Conservation (phyloP, 2,888 invertebrate genomes). For the Eupithecia tripunctaria region DNA sequence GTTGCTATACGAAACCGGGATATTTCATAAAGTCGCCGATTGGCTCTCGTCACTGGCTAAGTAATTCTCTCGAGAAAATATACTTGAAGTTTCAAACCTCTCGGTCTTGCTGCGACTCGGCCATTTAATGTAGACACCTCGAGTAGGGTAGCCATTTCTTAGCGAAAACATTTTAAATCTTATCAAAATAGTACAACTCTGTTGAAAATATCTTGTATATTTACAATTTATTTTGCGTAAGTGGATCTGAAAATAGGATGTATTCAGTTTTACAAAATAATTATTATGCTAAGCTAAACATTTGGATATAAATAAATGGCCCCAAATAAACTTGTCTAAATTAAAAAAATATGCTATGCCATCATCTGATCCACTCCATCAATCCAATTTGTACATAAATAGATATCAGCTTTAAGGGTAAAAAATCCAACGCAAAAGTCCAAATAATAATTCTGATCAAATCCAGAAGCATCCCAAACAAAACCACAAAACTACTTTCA, state of each 20-base stretch:
- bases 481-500: slow-evolving; percentile 11
- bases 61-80: slow-evolving; percentile 57
- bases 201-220: background rate
- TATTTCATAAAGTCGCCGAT: slow-evolving; percentile 27
- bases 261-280: background rate
- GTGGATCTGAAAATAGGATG: background rate
- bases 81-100: slow-evolving; percentile 52
- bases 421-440: background rate
- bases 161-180: background rate
- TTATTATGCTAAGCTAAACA: no score
- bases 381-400: background rate
- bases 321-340: no score
- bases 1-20: background rate
- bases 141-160: slow-evolving; percentile 45
- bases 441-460: slow-evolving; percentile 2
- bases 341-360: background rate
- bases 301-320: background rate
- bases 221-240: background rate
- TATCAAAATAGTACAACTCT: background rate
- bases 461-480: slow-evolving; percentile 3
- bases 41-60: slow-evolving; percentile 50
- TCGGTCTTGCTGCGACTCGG: slow-evolving; percentile 44
- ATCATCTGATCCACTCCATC: background rate
- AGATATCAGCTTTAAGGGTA: background rate
- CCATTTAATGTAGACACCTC: slow-evolving; percentile 44